Conservation (phyloP, 2,113 vertebrate genomes). For the Psilopogon haemacephalus region DNA sequence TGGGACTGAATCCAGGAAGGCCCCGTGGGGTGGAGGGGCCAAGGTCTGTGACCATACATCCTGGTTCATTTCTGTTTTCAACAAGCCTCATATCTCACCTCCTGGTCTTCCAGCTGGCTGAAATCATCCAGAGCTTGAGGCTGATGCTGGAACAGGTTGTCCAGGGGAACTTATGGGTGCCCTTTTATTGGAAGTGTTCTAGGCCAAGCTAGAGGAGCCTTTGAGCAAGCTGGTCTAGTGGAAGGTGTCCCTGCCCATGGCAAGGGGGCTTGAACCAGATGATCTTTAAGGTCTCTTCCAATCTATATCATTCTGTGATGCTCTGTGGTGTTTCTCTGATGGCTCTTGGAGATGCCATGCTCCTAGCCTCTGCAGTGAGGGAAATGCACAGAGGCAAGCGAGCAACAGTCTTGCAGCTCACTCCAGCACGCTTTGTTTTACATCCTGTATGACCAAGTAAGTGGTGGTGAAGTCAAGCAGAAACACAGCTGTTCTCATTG, state of each 20-base stretch:
- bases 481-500: not conserved
- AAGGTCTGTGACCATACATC: not conserved
- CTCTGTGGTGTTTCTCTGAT: not conserved
- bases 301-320: not conserved
- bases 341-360: not conserved
- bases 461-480: not conserved
- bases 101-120: not conserved
- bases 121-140: not conserved
- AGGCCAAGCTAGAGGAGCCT: too few species aligned
- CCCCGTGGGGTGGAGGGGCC: not conserved
- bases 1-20: not conserved
- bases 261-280: too few species aligned
- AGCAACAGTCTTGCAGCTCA: not conserved
- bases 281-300: too few species aligned
- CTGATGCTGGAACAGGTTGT: too few species aligned
- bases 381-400: not conserved
- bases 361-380: not conserved
- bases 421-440: accelerated
- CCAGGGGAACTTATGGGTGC: too few species aligned
- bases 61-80: accelerated
- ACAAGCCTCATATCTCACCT: accelerated
- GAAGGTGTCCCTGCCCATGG: too few species aligned
- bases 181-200: too few species aligned
- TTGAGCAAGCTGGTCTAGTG: too few species aligned
- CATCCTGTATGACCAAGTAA: accelerated